Evolutionary conservation across 2,888 invertebrate species (phyloP), one percentile per base, ranked within the genome.

Genomic region (Lithophane ornitopus): DNA sequence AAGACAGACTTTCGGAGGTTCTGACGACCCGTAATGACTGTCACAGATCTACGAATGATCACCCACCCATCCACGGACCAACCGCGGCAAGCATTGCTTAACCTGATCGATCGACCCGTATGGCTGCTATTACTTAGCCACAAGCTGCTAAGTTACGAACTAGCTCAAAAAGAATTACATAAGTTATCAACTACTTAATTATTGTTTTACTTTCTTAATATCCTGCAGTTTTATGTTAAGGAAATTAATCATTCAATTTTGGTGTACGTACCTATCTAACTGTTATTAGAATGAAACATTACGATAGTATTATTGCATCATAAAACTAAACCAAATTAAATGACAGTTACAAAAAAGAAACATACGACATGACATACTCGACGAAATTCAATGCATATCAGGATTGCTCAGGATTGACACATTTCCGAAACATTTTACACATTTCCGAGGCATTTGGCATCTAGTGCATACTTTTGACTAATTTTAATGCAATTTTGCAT

Each of bases 331-430:
- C 6, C 19, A 41, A 26, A 65, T n/a, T n/a, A n/a, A 70, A 61
- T 44, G 82, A 70, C 44, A 76, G 56, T 58, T 41, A 56, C 26
- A 46, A 63, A 46, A 77, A 69, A 79, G 44, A 73, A 73, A 79
- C 52, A 81, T 34, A 34, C 4, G 34, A 34, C 34, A 34, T 65
- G 72, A 79, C 80, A 52, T 65, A 84, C n/a, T n/a, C n/a, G n/a
- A n/a, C 22, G 6, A n/a, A 46, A 66, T 65, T 83, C 58, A 9
- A 71, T 52, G 16, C 39, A 63, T 54, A 80, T 71, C 72, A n/a
- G n/a, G n/a, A 56, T 73, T 78, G 65, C 69, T 59, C 59, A 84
- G 16, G 39, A n/a, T 81, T 80, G 69, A 75, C 80, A 74, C 70
- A 61, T 70, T 81, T 54, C 61, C 19, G 66, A 69, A 52, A 82